Conservation (phyloP, 2,113 vertebrate species). For the Atlantisia rogersi region DNA sequence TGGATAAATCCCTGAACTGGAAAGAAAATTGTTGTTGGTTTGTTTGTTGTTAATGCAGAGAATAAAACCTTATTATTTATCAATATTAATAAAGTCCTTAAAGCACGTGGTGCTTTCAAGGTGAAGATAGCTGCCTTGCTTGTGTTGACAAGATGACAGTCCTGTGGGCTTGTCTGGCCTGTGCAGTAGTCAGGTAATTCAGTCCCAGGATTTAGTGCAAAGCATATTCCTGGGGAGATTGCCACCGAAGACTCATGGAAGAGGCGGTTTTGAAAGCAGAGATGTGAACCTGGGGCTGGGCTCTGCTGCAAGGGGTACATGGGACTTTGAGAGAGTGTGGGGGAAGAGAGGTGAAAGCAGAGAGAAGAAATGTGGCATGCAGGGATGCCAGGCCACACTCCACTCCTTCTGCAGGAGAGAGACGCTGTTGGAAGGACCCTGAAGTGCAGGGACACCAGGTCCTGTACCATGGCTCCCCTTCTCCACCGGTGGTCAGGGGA, state of each 20-base stretch:
- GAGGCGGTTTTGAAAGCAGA: not conserved
- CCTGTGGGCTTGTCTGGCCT: not conserved
- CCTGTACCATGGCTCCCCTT: no score
- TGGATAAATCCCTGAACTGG: not conserved
- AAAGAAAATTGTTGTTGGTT: not conserved
- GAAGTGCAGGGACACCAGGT: not conserved
- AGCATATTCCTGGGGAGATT: not conserved
- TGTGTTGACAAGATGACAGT: not conserved
- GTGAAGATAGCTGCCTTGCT: not conserved
- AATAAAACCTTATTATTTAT: slow-evolving; percentile 3
- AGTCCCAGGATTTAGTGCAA: not conserved
- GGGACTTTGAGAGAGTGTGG: not conserved
- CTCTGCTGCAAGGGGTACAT: not conserved
- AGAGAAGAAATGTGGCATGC: not conserved
- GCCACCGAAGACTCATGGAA: not conserved
- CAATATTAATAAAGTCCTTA: not conserved
- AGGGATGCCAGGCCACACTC: not conserved
- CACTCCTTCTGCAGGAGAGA: not conserved
- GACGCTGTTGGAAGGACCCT: no score
- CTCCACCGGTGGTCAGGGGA: rapidly evolving
- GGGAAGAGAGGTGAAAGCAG: not conserved
- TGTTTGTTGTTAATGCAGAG: not conserved
- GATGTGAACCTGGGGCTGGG: not conserved
- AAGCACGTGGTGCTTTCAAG: not conserved
- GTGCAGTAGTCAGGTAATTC: not conserved